Evolutionary conservation across 2,797 vertebrate genomes (phyloP).

Genomic region (Bovichtus diacanthus): DNA sequence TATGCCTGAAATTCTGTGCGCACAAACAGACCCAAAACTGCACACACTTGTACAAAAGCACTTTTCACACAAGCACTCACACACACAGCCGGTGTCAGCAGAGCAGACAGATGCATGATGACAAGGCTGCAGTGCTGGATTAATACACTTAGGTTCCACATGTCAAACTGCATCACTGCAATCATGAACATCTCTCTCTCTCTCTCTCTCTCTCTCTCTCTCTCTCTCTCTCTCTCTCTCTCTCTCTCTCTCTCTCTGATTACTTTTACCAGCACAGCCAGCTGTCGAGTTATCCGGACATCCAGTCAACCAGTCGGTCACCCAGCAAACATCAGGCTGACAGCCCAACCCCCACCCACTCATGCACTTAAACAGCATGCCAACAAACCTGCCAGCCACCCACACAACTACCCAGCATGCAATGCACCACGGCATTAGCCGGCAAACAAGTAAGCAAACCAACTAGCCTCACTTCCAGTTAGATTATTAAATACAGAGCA

Average conservation of each 20-base stretch:
- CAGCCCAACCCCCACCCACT: not conserved
- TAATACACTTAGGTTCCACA: conserved; percentile 60
- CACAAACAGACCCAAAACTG: not conserved
- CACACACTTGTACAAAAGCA: no score
- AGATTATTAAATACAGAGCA: not conserved
- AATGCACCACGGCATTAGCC: not conserved
- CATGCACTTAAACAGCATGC: not conserved
- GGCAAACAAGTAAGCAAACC: not conserved
- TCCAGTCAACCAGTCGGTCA: conserved; percentile 22
- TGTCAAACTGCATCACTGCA: conserved; percentile 57
- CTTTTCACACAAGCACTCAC: conserved; percentile 7
- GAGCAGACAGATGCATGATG: conserved; percentile 53
- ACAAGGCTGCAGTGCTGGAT: conserved; percentile 60
- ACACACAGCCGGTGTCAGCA: conserved; percentile 18
- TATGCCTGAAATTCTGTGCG: not conserved
- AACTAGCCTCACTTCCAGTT: not conserved
- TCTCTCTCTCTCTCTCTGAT: conserved; percentile 36
- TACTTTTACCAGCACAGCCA: conserved; percentile 28
- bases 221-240: conserved; percentile 6
- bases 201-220: conserved; percentile 9
- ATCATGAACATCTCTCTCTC: conserved; percentile 35
- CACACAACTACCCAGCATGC: not conserved
- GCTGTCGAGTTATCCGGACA: conserved; percentile 27
- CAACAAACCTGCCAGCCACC: conserved; percentile 10
- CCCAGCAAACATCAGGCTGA: conserved; percentile 29